A percentile compares a stretch with the other conserved stretches of the same genome.
phyloP scores from a whole-genome alignment of 2,888 invertebrate species.

The Thyatira batis region DNA sequence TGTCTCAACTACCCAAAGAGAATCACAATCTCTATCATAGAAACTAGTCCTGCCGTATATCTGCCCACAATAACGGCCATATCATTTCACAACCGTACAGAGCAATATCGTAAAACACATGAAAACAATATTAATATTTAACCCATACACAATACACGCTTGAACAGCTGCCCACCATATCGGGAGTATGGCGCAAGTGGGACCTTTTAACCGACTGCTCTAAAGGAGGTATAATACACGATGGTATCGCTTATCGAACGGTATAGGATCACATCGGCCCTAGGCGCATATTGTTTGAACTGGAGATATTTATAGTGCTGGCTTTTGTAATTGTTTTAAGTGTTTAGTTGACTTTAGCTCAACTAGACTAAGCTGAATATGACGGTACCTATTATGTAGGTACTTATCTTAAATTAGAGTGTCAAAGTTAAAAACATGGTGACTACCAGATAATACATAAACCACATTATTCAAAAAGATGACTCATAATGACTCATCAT shows the following conservation, averaged over 20 bases:
- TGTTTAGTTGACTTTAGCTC: not conserved
- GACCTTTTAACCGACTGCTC: conserved; percentile 57
- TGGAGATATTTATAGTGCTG: conserved; percentile 36
- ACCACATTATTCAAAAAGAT: too few species aligned
- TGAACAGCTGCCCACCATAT: conserved; percentile 36
- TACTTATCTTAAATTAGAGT: too few species aligned
- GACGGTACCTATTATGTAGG: too few species aligned
- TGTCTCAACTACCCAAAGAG: too few species aligned
- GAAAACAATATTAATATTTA: conserved; percentile 2
- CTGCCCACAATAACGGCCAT: not conserved
- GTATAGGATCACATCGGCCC: conserved; percentile 48
- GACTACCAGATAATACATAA: too few species aligned
- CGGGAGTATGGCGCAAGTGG: conserved; percentile 47
- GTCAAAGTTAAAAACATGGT: too few species aligned
- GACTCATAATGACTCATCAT: too few species aligned
- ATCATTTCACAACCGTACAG: not conserved
- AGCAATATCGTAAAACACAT: not conserved
- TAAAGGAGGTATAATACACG: conserved; percentile 32
- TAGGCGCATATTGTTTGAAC: conserved; percentile 47
- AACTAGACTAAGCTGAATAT: too few species aligned
- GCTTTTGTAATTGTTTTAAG: not conserved
- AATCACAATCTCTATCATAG: not conserved
- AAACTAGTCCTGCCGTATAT: not conserved
- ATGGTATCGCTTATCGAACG: conserved; percentile 52
- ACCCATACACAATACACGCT: not conserved